Base-by-base conservation (phyloP, 2,113 vertebrate genomes). In the Marcusenius ussheri region DNA sequence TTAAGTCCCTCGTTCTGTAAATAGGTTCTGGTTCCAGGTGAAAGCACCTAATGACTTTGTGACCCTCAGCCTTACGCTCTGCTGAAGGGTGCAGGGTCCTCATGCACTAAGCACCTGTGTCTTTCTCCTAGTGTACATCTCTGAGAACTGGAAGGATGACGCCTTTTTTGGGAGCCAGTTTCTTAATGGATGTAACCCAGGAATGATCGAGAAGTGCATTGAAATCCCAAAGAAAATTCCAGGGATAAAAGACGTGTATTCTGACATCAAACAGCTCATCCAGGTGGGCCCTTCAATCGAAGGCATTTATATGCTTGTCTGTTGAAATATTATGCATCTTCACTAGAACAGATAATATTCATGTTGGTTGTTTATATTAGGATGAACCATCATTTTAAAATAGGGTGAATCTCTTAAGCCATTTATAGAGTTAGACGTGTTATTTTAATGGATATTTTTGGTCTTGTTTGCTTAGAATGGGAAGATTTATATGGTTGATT, bases 151-250 rank as follows among this genome's bases (percentile, higher is more conserved):
- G 97, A 95, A 95, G 51, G 96, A 97, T 92, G 97, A 99, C 84
- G 95, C 96, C 66, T 97, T 99, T 94, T 98, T 97, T 27, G 98
- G 97, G 35, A 97, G 93, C 93, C 98, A 98, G 95, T 97, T 98
- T 90, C 94, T 99, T 88, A 98, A 98, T 1, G 97, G 94, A 19
- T 94, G 94, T 92, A 98, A 98, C 93, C 97, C 98, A 0, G 97
- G 96, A 66, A 70, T 97, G 92, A 97, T 99, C 90, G 92, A 83
- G 89, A 93, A 94, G 50, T 98, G 98, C 91, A 94, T 91, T 1
- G 90, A 95, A 90, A 93, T 98, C 90, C 98, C 97, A 0, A 45
- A 91, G 88, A 98, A 99, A 89, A 94, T 99, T n/a, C 96, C 97
- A 0, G 19, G 4, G 46, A 58, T 46, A 13, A 10, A 15, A 42